Evolutionary conservation across 2,888 invertebrate genomes (phyloP).

Genomic region (Protophormia terraenovae): DNA sequence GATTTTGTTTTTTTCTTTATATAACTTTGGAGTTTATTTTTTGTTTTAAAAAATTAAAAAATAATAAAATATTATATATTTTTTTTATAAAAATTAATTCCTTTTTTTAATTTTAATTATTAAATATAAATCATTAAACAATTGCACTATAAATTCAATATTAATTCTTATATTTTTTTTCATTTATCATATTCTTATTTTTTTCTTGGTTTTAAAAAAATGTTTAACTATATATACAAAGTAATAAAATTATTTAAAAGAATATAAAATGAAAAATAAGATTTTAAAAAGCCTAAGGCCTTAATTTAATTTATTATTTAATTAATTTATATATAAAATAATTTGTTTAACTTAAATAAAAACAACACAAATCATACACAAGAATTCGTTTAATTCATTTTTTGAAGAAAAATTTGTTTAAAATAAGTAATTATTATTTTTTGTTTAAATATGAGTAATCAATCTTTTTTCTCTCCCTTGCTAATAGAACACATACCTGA

Average conservation of each 20-base stretch:
- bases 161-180: constrained; percentile 72
- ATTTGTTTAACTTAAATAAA: constrained; percentile 62
- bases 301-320: constrained; percentile 43
- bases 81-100: constrained; percentile 47
- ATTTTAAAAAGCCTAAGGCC: constrained; percentile 57
- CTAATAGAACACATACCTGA: constrained; percentile 83
- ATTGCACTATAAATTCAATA: constrained; percentile 75
- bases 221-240: constrained; percentile 70
- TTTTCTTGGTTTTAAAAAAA: constrained; percentile 15
- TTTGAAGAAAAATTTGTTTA: constrained; percentile 57
- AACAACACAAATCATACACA: constrained; percentile 68
- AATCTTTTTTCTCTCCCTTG: constrained; percentile 86
- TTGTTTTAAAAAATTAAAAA: constrained; percentile 23
- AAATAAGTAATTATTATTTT: constrained; percentile 15
- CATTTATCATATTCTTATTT: constrained; percentile 69
- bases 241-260: constrained; percentile 44
- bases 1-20: constrained; percentile 59
- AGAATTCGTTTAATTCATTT: constrained; percentile 64
- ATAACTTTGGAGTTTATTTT: constrained; percentile 47
- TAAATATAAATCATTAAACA: constrained; percentile 72
- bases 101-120: constrained; percentile 52
- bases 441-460: constrained; percentile 78
- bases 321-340: constrained; percentile 19
- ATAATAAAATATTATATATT: constrained; percentile 60
- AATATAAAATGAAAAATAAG: constrained; percentile 15